phyloP scores from a whole-genome alignment of 1,140 invertebrate genomes.

The Bicyclus anynana region DNA sequence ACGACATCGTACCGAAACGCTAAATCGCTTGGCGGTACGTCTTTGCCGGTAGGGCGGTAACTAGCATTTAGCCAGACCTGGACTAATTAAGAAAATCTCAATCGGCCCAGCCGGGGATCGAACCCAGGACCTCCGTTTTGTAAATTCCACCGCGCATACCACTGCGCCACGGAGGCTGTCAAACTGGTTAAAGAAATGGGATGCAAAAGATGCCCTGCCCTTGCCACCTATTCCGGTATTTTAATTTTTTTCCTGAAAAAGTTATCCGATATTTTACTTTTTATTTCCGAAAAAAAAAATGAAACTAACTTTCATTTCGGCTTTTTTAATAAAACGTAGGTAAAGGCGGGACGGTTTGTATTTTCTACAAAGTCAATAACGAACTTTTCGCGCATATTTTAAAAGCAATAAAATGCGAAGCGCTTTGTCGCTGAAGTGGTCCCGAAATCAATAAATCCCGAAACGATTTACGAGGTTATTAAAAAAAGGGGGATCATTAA shows the following conservation, averaged over 20 bases:
- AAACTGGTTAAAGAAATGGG: too few relatives aligned
- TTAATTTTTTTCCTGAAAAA: background rate
- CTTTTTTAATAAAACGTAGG: background rate
- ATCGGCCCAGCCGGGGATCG: too few relatives aligned
- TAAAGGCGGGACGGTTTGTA: background rate
- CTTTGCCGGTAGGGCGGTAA: too few relatives aligned
- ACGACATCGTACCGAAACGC: too few relatives aligned
- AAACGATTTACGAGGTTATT: conserved; percentile 25
- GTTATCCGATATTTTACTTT: background rate
- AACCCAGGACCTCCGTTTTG: too few relatives aligned
- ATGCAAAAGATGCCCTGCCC: too few relatives aligned
- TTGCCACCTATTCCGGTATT: too few relatives aligned
- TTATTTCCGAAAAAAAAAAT: background rate
- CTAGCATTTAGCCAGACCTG: too few relatives aligned
- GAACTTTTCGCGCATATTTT: conserved; percentile 3
- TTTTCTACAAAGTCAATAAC: conserved; percentile 2
- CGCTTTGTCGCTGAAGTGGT: background rate
- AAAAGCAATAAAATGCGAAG: conserved; percentile 7
- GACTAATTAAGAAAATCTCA: too few relatives aligned
- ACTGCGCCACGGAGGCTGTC: too few relatives aligned
- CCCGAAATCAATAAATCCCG: conserved; percentile 22
- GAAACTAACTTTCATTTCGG: background rate
- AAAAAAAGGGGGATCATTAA: conserved; percentile 30
- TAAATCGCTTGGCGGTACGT: too few relatives aligned
- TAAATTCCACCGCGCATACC: too few relatives aligned